Percentiles rank a stretch among this genome's conserved stretches.
Conservation (phyloP, 2,888 invertebrate genomes). For the Carpatolechia fugitivella region DNA sequence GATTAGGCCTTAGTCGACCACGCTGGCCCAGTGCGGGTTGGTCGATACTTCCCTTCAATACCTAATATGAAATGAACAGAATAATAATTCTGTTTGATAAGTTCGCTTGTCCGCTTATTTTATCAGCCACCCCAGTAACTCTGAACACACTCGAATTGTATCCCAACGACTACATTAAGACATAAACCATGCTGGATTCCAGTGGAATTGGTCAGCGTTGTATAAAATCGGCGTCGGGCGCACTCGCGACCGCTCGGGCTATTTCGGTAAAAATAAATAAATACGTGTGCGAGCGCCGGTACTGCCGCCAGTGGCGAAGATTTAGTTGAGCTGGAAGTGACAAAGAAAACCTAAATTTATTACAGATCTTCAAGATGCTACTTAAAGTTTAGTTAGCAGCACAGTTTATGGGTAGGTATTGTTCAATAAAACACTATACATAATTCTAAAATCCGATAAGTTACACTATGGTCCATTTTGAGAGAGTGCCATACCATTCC, state of each 20-base stretch:
- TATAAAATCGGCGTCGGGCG: slow-evolving; percentile 51
- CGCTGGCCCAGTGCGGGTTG: too few species aligned
- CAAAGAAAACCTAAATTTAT: neutral
- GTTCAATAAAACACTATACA: too few species aligned
- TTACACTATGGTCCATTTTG: too few species aligned
- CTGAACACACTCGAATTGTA: slow-evolving; percentile 13
- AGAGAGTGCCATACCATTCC: too few species aligned
- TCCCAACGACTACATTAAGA: slow-evolving; percentile 60
- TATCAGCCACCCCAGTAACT: slow-evolving; percentile 3
- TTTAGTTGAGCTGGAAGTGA: slow-evolving; percentile 32
- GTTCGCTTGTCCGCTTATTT: neutral
- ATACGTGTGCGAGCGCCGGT: slow-evolving; percentile 61
- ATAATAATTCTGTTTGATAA: too few species aligned
- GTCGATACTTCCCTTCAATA: too few species aligned
- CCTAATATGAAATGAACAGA: too few species aligned
- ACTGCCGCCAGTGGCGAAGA: slow-evolving; percentile 33
- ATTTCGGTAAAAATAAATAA: slow-evolving; percentile 78
- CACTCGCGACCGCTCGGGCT: slow-evolving; percentile 71
- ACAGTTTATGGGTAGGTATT: too few species aligned
- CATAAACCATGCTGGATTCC: slow-evolving; percentile 71
- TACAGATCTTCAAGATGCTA: too few species aligned
- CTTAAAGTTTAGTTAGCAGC: too few species aligned
- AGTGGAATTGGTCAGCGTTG: slow-evolving; percentile 60
- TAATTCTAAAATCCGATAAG: too few species aligned
- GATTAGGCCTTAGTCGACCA: too few species aligned